These are phyloP conservation scores for Ceraclea dissimilis DNA, from an alignment of 2,888 invertebrate genomes.

Conservation along the genomic window DNA sequence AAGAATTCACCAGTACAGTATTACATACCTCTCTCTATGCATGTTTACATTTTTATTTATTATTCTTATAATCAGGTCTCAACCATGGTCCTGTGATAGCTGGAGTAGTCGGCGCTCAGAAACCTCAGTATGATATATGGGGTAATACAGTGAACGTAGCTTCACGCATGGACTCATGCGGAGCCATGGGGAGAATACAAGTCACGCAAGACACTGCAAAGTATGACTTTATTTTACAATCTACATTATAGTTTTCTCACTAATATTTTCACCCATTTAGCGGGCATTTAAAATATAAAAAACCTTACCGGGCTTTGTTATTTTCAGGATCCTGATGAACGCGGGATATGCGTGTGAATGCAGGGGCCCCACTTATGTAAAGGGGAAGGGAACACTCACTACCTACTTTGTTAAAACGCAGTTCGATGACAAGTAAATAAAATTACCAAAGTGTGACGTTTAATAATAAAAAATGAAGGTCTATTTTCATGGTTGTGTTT, in stretches of 20 bases:
- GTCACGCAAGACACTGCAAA: conserved; percentile 51
- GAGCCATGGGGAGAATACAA: conserved; percentile 80
- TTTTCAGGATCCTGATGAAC: conserved; percentile 62
- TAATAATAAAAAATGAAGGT: background rate
- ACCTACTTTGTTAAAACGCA: conserved; percentile 90
- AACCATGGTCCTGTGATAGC: conserved; percentile 91
- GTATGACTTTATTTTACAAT: conserved; percentile 30
- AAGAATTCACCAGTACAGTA: no score
- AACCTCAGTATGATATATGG: conserved; percentile 99
- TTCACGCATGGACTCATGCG: conserved; percentile 94
- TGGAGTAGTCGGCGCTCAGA: conserved; percentile 94
- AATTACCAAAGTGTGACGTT: background rate
- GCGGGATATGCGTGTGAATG: conserved; percentile 85
- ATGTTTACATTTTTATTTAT: no score
- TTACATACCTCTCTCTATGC: no score
- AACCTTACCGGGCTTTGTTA: no score
- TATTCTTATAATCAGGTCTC: no score
- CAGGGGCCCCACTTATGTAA: conserved; percentile 87
- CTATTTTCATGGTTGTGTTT: background rate
- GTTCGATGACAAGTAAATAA: conserved; percentile 51
- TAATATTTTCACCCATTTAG: no score
- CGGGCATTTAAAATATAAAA: no score
- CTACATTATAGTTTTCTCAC: background rate
- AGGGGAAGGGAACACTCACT: conserved; percentile 86
- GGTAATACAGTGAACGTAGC: conserved; percentile 98